Percentiles rank a stretch among this genome's conserved stretches.
phyloP scores from a whole-genome alignment of 1,140 invertebrate species.

The Bombyx mandarina region DNA sequence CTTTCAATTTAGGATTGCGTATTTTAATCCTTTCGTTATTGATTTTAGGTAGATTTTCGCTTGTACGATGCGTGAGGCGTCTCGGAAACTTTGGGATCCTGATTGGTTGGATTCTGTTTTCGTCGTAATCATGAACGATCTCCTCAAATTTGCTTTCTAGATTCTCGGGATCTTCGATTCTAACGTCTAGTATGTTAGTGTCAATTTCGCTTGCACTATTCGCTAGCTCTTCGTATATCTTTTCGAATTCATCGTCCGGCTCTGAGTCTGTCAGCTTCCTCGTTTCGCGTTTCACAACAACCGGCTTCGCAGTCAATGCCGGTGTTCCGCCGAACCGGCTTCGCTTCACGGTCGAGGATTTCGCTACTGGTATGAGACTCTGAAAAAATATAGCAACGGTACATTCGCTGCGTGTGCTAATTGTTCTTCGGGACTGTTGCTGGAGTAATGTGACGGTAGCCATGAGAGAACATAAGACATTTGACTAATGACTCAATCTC shows the following conservation, averaged over 20 bases:
- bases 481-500: no score
- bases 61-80: no score
- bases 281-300: constrained; percentile 9
- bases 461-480: no score
- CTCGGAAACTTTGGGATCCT: constrained; percentile 17
- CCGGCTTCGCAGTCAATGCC: constrained; percentile 3
- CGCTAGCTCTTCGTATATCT: constrained; percentile 46
- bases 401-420: no score
- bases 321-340: constrained; percentile 11
- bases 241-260: constrained; percentile 54
- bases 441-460: no score
- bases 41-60: no score
- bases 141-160: constrained; percentile 51
- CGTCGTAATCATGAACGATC: constrained; percentile 54
- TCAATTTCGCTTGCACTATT: constrained; percentile 10
- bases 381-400: neutral
- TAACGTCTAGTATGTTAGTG: constrained; percentile 11
- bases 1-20: constrained; percentile 2
- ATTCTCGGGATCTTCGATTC: constrained; percentile 34
- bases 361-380: constrained; percentile 3
- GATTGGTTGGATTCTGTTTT: constrained; percentile 27
- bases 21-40: constrained; percentile 1
- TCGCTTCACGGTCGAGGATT: neutral
- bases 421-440: no score
- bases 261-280: neutral